Evolutionary conservation across 1,140 invertebrate genomes (phyloP), one percentile per base, ranked within the genome.

Genomic region (Drosophila sturtevanti): DNA sequence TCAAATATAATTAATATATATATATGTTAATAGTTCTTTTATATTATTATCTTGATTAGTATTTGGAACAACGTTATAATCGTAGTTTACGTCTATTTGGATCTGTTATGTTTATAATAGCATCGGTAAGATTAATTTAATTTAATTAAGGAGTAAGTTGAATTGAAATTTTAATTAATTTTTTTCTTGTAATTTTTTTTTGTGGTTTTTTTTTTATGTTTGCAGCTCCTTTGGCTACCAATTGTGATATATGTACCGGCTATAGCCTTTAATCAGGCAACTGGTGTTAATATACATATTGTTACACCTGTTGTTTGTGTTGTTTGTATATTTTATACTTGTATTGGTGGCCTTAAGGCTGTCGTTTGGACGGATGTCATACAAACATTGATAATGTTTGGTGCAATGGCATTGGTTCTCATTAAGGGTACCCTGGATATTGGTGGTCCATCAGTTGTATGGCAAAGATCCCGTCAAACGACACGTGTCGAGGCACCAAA

Each of bases 281-380:
- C 97, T 5, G 97, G 97, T 27, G 94, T 98, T 0, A 96, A 96
- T 71, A 94, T 97, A 12, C 96, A 97, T 78, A 91, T 96, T 12
- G 95, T 97, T 1, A 97, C 97, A 2, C 95, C 97, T 1, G 94
- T 96, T 12, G 96, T 98, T 34, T 98, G 97, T 79, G 91, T 97
- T 7, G 96, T 98, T 12, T 98, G 97, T 92, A 98, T 98, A 65
- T 97, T 98, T 91, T 98, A 98, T 85, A 98, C 98, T 0, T 95
- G 96, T 66, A 94, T 98, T 82, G 97, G 98, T 70, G 98, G 98
- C 10, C 93, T 99, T 51, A 97, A 97, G 93, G 97, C 97, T 4
- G 98, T 98, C 0, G 96, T 99, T 12, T 97, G 97, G 97, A 98
- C 98, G 0, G 98, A 99, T 92, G 95, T 97, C 1, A 95, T 98